Conservation (phyloP, 2,113 vertebrate genomes). For the Saccopteryx leptura region DNA sequence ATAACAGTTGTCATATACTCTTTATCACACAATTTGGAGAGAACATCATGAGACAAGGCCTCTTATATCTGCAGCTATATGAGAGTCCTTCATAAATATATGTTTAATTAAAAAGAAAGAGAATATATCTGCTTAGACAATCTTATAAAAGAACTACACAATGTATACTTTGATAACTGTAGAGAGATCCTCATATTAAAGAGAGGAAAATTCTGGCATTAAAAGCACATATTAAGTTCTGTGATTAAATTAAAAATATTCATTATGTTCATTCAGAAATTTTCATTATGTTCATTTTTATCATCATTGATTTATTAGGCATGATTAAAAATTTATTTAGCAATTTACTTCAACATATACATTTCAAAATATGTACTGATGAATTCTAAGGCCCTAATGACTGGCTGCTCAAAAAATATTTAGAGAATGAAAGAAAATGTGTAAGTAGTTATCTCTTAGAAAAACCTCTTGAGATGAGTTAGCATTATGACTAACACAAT, state of each 20-base stretch:
- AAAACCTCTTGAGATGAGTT: background rate
- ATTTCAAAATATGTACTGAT: background rate
- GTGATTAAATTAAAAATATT: background rate
- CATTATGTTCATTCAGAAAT: background rate
- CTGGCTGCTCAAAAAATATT: background rate
- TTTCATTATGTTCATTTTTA: slow-evolving; percentile 5
- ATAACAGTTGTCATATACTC: background rate
- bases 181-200: background rate
- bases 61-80: background rate
- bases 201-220: slow-evolving; percentile 17
- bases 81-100: background rate
- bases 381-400: background rate
- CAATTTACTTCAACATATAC: background rate
- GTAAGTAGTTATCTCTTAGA: background rate
- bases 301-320: background rate
- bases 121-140: background rate
- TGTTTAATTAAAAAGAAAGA: background rate
- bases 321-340: background rate
- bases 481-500: background rate
- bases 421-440: slow-evolving; percentile 15
- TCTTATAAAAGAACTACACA: background rate
- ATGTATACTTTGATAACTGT: background rate
- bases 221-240: background rate
- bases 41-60: background rate
- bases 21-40: background rate